Percentiles rank a stretch among this genome's conserved stretches.
These are phyloP conservation scores for Achroia grisella DNA, from an alignment of 1,140 invertebrate species.

Conservation along the genomic window DNA sequence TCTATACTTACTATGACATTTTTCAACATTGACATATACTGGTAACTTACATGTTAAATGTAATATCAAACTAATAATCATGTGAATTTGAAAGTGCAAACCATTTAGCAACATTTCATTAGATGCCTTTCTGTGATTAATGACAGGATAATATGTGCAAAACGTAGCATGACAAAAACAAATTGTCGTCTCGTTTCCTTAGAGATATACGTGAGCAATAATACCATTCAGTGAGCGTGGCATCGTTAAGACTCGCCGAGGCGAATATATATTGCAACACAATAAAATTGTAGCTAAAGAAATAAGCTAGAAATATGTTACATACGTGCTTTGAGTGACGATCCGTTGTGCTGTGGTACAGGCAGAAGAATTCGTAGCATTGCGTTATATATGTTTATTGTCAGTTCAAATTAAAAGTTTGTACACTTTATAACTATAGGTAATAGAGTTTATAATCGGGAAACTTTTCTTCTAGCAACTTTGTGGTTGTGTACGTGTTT, in stretches of 20 bases:
- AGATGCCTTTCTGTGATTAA: not conserved
- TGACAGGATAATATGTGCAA: constrained; percentile 1
- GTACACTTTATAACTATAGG: constrained; percentile 3
- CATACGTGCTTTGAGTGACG: constrained; percentile 21
- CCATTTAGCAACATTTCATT: too few species aligned
- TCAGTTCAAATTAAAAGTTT: constrained; percentile 24
- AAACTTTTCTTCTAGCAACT: constrained; percentile 23
- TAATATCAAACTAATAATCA: too few species aligned
- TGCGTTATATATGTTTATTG: constrained; percentile 21
- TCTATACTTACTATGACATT: too few species aligned
- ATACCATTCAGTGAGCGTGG: constrained; percentile 21
- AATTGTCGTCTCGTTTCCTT: constrained; percentile 7
- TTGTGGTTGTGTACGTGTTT: constrained; percentile 81
- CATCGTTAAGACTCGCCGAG: constrained; percentile 21
- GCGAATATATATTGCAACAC: constrained; percentile 20
- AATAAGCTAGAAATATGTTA: constrained; percentile 27
- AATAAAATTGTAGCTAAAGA: constrained; percentile 25
- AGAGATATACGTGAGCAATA: constrained; percentile 6
- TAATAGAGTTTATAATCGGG: constrained; percentile 4
- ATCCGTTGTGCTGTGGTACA: too few species aligned
- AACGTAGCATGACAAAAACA: constrained; percentile 12
- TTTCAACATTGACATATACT: too few species aligned
- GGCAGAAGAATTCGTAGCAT: constrained; percentile 4
- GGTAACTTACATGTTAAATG: too few species aligned
- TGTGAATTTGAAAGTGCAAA: too few species aligned